phyloP scores from a whole-genome alignment of 2,797 vertebrate genomes.

The Tapera naevia region DNA sequence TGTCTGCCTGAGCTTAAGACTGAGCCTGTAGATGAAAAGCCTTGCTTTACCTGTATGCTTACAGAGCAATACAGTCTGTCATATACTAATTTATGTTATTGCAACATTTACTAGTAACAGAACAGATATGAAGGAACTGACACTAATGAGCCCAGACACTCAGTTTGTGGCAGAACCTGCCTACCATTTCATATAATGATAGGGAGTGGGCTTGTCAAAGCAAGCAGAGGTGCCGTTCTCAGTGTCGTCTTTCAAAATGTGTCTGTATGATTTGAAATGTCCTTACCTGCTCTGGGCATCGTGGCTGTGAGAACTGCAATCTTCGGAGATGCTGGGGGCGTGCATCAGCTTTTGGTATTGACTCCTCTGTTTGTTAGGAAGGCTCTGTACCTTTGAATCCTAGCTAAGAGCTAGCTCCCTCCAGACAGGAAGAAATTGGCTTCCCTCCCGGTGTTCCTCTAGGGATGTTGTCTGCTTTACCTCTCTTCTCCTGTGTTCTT shows the following conservation, averaged over 20 bases:
- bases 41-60: neutral
- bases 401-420: neutral
- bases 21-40: neutral
- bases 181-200: rapidly evolving
- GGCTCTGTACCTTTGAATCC: neutral
- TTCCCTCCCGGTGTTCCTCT: neutral
- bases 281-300: neutral
- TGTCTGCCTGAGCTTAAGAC: neutral
- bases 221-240: neutral
- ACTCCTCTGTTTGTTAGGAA: neutral
- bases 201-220: neutral
- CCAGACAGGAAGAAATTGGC: neutral
- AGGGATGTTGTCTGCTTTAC: neutral
- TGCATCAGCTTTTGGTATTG: neutral
- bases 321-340: neutral
- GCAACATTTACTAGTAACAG: neutral
- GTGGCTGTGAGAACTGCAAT: neutral
- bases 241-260: neutral
- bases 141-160: neutral
- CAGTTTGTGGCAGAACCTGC: neutral
- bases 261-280: neutral
- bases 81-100: neutral
- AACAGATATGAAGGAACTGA: neutral
- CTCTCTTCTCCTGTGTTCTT: neutral
- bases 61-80: neutral